phyloP scores from a whole-genome alignment of 1,140 invertebrate species.

The Pseudomyrmex concolor region DNA sequence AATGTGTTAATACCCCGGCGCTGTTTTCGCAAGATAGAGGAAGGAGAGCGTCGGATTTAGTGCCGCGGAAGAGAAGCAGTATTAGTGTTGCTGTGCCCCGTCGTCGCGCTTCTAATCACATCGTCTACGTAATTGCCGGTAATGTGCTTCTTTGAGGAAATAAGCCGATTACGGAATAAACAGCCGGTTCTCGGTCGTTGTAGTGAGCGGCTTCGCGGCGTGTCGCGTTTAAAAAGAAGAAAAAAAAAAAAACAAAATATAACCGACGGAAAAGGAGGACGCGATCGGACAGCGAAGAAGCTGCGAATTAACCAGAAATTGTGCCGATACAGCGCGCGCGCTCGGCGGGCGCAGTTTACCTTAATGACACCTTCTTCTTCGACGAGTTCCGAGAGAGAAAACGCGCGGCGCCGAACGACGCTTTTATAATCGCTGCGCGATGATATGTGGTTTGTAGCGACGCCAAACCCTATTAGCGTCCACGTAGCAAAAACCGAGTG shows the following conservation, averaged over 20 bases:
- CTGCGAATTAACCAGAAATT: constrained; percentile 66
- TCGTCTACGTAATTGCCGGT: constrained; percentile 62
- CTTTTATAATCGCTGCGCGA: not conserved
- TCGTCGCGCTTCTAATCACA: constrained; percentile 69
- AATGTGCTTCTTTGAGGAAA: constrained; percentile 65
- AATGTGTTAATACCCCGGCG: constrained; percentile 6
- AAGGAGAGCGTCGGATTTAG: constrained; percentile 35
- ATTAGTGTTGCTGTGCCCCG: constrained; percentile 60
- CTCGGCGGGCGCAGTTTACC: constrained; percentile 51
- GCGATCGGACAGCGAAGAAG: constrained; percentile 21
- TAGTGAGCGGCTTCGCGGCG: constrained; percentile 45
- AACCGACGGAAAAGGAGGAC: constrained; percentile 38
- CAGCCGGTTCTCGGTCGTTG: constrained; percentile 56
- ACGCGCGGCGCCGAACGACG: not conserved
- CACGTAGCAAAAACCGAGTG: constrained; percentile 1
- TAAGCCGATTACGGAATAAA: constrained; percentile 67
- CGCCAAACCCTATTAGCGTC: constrained; percentile 2
- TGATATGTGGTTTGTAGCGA: constrained; percentile 1
- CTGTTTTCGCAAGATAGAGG: constrained; percentile 48
- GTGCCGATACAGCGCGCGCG: constrained; percentile 41
- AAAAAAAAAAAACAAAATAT: too few species aligned
- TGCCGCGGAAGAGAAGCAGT: constrained; percentile 54
- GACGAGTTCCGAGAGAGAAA: constrained; percentile 17
- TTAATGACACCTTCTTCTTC: constrained; percentile 32
- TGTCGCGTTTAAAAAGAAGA: constrained; percentile 29